These are phyloP conservation scores for Anthophora plumipes DNA, from an alignment of 2,888 invertebrate species.

Conservation along the genomic window DNA sequence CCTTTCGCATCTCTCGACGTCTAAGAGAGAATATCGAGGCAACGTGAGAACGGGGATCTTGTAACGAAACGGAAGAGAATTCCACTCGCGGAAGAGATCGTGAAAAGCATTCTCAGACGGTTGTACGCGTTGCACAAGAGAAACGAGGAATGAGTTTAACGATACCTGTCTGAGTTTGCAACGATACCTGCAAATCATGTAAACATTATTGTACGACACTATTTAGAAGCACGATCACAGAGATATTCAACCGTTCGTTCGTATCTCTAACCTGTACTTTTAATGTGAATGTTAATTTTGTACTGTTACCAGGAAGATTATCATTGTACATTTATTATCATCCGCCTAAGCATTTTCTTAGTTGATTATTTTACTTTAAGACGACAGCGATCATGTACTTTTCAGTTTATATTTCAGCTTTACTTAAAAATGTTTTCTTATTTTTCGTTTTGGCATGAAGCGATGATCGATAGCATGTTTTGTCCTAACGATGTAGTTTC, in stretches of 20 bases:
- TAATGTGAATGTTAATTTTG: constrained; percentile 36
- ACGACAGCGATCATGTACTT: constrained; percentile 79
- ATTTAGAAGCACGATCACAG: constrained; percentile 38
- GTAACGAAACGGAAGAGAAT: constrained; percentile 9
- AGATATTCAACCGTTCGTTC: neutral
- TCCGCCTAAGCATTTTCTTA: constrained; percentile 28
- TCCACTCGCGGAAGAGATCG: neutral
- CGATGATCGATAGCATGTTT: constrained; percentile 65
- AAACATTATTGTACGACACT: constrained; percentile 8
- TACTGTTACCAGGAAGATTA: constrained; percentile 16
- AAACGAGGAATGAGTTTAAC: neutral
- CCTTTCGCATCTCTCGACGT: neutral
- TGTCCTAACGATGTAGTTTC: constrained; percentile 51
- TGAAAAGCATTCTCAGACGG: constrained; percentile 9
- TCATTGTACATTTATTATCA: constrained; percentile 30
- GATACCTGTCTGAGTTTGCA: constrained; percentile 9
- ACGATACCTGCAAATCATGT: constrained; percentile 10
- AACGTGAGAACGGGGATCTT: neutral
- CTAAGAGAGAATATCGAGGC: neutral
- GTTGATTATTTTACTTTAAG: constrained; percentile 49
- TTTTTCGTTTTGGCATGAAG: constrained; percentile 69
- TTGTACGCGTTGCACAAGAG: neutral
- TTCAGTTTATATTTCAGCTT: constrained; percentile 75
- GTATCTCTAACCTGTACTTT: neutral
- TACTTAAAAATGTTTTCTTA: constrained; percentile 46